Evolutionary conservation across 2,797 vertebrate species (phyloP).

Genomic region (Esox masquinongy): DNA sequence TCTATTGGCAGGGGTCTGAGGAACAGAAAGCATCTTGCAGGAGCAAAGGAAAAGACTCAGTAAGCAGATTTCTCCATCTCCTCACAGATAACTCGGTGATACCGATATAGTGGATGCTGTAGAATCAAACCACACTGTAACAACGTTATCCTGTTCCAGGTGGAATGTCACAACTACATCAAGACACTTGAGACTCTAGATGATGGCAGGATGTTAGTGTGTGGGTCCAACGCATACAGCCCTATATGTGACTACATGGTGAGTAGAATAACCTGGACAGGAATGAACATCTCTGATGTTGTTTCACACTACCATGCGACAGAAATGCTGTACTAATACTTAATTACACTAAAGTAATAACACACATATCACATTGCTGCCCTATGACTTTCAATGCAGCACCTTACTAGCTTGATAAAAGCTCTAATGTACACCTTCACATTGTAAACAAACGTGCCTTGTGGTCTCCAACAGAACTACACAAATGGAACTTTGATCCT

Average conservation of each 20-base stretch:
- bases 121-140: background rate
- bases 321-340: background rate
- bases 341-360: background rate
- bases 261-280: background rate
- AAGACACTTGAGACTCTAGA: background rate
- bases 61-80: background rate
- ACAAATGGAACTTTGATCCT: background rate
- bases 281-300: background rate
- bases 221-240: background rate
- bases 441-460: too few species aligned
- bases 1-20: background rate
- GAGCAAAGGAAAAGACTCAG: background rate
- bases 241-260: conserved; percentile 1
- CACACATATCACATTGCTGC: background rate
- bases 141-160: background rate
- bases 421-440: too few species aligned
- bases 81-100: background rate
- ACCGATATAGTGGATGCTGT: background rate
- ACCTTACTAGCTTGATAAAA: background rate
- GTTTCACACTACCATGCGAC: background rate
- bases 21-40: background rate
- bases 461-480: background rate
- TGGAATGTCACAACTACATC: background rate
- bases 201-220: conserved; percentile 4
- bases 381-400: background rate